Base-by-base conservation (phyloP, 1,140 invertebrate species). In the Drosophila busckii region DNA sequence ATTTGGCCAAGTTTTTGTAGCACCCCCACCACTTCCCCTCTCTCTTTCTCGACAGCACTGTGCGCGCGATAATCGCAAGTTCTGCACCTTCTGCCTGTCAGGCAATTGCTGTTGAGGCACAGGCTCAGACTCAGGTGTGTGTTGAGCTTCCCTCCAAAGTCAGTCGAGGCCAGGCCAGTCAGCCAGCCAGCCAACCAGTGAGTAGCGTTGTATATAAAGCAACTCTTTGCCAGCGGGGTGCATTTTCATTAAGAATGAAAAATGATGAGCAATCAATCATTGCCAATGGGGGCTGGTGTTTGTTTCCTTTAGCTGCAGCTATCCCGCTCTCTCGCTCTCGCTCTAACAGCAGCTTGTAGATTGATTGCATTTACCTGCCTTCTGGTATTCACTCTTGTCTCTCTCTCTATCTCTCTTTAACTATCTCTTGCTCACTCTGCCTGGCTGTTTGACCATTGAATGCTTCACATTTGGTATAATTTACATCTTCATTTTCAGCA, bases 171-270 rank as follows among this genome's bases (percentile, higher is more conserved):
- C 48, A 48, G n/a, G 28, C 28, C 31, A 49, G 28, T 23, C 70
- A 66, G 48, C 23, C 49, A 70, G 46, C 49, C 60, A 63, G 31
- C 49, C 45, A 73, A 46, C 61, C 66, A 70, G 53, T 56, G 49
- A 61, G 44, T 31, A 29, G 29, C 28, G 38, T 37, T 42, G 64
- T 32, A 45, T 37, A 35, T 49, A 73, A 70, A 49, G 53, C 70
- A 75, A 68, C 75, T 75, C 69, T 69, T 20, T 69, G 80, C 80
- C 85, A 87, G 85, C 85, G 75, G 85, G 85, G 85, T 87, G 85
- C 85, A 87, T 87, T 87, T 87, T 87, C 85, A 87, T 87, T 86
- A 87, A 87, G 85, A 86, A 86, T 87, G 85, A 87, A 84, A 87
- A 87, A 87, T 87, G 85, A 87, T 85, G 85, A 87, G 73, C 84